Evolutionary conservation across 2,888 invertebrate species (phyloP), one percentile per base, ranked within the genome.

Genomic region (Lasioglossum lativentre): DNA sequence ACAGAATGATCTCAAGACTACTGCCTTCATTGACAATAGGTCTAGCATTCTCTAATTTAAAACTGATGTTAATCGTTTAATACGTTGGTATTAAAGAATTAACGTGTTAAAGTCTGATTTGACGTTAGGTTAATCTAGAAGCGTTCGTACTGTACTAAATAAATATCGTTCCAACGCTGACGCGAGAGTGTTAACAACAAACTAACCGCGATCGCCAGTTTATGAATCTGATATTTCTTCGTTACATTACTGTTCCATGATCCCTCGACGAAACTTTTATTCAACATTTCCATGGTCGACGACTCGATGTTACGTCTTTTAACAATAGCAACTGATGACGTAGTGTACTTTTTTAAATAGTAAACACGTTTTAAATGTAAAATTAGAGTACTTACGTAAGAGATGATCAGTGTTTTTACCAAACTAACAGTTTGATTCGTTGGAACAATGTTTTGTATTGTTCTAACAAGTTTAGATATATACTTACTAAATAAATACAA

Each of bases 1-100:
- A 56, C 74, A 74, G 74, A 74, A 38, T 56, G 56, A 74, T 74
- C 74, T 74, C 74, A 56, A 56, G 52, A 74, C 52, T 74, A 74
- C 74, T 74, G 74, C 74, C 74, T 74, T 74, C 16, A 56, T 38
- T 56, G 56, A 74, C 38, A 56, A 74, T 74, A 74, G 52, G 38
- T 59, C 34, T 52, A 59, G n/a, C 38, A 34, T 74, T 74, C 52
- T n/a, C 27, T 56, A 38, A 74, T 74, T 74, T 38, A 38, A 74
- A 74, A 74, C 56, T 16, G 16, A 70, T 23, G 47, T 40, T 40
- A 30, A 38, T 10, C n/a, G 10, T 52, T n/a, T n/a, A 47, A 47
- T 47, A 47, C 47, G 47, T 23, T 23, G 23, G 27, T 59, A 16
- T 63, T 63, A 30, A 63, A 23, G 23, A 38, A 38, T 23, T 1